A percentile compares a stretch with the other conserved stretches of the same genome.
Evolutionary conservation across 2,797 vertebrate genomes (phyloP).

Genomic region (Hybognathus amarus): DNA sequence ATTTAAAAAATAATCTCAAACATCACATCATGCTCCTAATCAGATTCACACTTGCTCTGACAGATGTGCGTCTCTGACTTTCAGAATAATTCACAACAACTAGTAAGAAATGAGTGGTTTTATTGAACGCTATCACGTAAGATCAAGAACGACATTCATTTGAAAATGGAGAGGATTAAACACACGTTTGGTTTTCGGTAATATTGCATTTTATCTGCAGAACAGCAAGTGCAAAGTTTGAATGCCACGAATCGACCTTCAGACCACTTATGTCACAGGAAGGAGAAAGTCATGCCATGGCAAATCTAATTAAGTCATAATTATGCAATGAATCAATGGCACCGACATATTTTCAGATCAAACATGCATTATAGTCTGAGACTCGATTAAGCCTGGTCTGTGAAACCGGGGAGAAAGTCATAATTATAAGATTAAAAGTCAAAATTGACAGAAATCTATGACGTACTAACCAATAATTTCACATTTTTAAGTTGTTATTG

Average conservation of each 20-base stretch:
- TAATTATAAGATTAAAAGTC: no score
- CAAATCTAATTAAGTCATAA: neutral
- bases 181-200: constrained; percentile 26
- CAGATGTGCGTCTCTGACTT: neutral
- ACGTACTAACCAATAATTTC: no score
- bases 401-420: no score
- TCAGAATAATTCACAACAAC: neutral
- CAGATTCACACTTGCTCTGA: neutral
- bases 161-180: constrained; percentile 21
- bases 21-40: neutral
- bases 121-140: neutral
- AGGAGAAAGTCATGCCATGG: neutral
- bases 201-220: constrained; percentile 55
- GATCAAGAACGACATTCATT: constrained; percentile 2
- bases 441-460: no score
- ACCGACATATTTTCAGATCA: no score
- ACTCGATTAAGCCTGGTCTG: no score
- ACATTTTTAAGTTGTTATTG: no score
- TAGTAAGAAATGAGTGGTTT: constrained; percentile 15
- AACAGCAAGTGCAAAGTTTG: constrained; percentile 26
- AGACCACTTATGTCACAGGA: neutral
- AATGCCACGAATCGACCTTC: neutral
- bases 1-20: neutral
- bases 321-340: no score
- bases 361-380: no score